Evolutionary conservation across 2,888 invertebrate species (phyloP).

Genomic region (Cristatella mucedo): DNA sequence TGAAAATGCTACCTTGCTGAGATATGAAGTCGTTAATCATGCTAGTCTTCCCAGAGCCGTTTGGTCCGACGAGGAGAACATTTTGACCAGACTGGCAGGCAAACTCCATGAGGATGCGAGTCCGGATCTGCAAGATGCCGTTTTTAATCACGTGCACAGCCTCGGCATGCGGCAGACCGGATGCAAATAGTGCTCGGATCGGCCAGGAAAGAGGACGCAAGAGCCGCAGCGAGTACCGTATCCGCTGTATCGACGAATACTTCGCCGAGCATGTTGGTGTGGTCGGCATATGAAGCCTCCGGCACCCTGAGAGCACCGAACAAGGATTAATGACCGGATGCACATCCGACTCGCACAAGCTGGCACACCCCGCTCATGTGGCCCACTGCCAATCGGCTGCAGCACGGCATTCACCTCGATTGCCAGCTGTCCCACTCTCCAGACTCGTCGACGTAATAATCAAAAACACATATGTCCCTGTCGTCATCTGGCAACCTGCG

Average conservation of each 20-base stretch:
- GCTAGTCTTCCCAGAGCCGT: conserved; percentile 36
- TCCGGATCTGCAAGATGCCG: conserved; percentile 21
- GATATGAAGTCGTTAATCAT: conserved; percentile 35
- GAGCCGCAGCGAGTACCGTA: conserved; percentile 18
- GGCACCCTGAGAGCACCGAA: conserved; percentile 22
- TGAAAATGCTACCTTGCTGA: conserved; percentile 27
- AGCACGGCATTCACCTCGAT: conserved; percentile 19
- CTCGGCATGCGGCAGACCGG: no score
- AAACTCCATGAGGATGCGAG: conserved; percentile 34
- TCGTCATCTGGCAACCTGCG: conserved; percentile 38
- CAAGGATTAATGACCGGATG: no score
- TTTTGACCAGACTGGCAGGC: conserved; percentile 33
- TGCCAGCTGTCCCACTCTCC: conserved; percentile 40
- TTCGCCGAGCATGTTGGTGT: conserved; percentile 32
- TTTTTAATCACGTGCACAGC: no score
- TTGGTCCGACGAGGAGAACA: conserved; percentile 34
- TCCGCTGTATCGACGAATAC: conserved; percentile 36
- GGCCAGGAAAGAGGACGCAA: neutral
- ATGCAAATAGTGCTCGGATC: neutral
- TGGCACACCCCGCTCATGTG: no score
- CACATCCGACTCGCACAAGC: no score
- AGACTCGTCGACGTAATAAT: conserved; percentile 39
- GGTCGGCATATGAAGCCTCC: conserved; percentile 29
- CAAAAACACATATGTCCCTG: conserved; percentile 37
- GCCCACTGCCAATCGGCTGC: no score